Percentiles rank a stretch among this genome's conserved stretches.
phyloP scores from a whole-genome alignment of 2,113 vertebrate species.

The Ptychochromis oligacanthus region DNA sequence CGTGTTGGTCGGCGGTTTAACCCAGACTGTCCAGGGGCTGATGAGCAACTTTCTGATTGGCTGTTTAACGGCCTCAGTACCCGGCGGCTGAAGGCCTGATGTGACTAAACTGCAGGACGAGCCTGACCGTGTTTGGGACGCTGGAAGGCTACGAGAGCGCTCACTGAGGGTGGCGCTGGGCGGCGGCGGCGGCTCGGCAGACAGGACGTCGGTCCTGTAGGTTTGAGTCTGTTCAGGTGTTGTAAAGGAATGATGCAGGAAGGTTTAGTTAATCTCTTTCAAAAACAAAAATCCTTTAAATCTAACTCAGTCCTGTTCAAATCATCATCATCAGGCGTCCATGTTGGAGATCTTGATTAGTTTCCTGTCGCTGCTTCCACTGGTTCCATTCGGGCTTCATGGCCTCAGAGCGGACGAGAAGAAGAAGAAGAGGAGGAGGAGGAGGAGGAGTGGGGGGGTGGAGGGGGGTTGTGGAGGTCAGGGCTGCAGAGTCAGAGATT shows the following conservation, averaged over 20 bases:
- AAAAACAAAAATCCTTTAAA: slow-evolving; percentile 52
- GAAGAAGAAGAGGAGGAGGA: neutral
- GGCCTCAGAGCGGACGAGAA: slow-evolving; percentile 41
- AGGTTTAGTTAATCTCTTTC: slow-evolving; percentile 59
- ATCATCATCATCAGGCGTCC: slow-evolving; percentile 49
- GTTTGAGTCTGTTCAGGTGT: slow-evolving; percentile 40
- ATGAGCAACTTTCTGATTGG: neutral
- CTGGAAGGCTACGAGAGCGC: neutral
- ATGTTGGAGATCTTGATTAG: slow-evolving; percentile 31
- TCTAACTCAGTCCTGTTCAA: slow-evolving; percentile 61
- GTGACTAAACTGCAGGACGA: no score
- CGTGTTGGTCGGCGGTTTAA: neutral
- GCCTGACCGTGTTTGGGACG: neutral
- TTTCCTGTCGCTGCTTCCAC: slow-evolving; percentile 58
- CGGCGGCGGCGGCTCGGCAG: neutral
- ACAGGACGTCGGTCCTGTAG: neutral
- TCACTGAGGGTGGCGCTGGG: neutral
- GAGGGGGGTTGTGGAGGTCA: slow-evolving; percentile 18
- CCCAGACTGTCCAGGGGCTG: neutral
- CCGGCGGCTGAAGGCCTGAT: neutral
- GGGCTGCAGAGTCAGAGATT: slow-evolving; percentile 38
- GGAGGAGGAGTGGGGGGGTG: neutral
- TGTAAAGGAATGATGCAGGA: slow-evolving; percentile 72
- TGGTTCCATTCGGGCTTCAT: slow-evolving; percentile 50
- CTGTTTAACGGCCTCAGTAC: neutral